Evolutionary conservation across 2,113 vertebrate genomes (phyloP).

Genomic region (Ariopsis seemanni): DNA sequence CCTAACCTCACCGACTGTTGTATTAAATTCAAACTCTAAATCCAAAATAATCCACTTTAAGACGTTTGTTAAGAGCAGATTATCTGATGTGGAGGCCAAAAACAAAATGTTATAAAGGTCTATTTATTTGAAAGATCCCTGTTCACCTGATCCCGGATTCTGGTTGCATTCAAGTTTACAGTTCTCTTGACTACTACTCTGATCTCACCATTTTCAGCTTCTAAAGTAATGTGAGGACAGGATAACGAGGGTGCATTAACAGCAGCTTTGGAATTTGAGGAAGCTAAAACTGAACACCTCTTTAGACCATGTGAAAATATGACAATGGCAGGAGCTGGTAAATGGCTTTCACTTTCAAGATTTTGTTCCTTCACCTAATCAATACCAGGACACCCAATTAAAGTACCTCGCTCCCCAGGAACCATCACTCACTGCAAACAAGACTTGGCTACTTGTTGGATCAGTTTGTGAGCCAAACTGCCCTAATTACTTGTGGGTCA

Average conservation of each 20-base stretch:
- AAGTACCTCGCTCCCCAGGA: not conserved
- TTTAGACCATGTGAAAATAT: not conserved
- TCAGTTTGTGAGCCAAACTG: not conserved
- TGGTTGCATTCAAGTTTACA: not conserved
- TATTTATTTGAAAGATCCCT: not conserved
- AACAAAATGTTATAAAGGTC: not conserved
- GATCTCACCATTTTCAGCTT: not conserved
- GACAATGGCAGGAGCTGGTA: constrained; percentile 6
- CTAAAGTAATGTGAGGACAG: not conserved
- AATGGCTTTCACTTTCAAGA: constrained; percentile 23
- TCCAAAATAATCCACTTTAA: not conserved
- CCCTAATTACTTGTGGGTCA: constrained; percentile 7
- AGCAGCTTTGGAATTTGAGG: not conserved
- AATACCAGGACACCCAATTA: constrained; percentile 22
- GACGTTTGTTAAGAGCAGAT: not conserved
- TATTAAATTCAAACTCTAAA: not conserved
- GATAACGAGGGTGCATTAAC: not conserved
- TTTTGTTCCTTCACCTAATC: constrained; percentile 14
- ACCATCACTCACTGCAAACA: not conserved
- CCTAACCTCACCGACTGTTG: not conserved
- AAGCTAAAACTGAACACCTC: not conserved
- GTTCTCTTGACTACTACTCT: not conserved
- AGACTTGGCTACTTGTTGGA: not conserved
- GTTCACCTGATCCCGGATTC: not conserved
- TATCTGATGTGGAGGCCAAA: not conserved